Evolutionary conservation across 2,888 invertebrate genomes (phyloP).

Genomic region (Craniophora ligustri): DNA sequence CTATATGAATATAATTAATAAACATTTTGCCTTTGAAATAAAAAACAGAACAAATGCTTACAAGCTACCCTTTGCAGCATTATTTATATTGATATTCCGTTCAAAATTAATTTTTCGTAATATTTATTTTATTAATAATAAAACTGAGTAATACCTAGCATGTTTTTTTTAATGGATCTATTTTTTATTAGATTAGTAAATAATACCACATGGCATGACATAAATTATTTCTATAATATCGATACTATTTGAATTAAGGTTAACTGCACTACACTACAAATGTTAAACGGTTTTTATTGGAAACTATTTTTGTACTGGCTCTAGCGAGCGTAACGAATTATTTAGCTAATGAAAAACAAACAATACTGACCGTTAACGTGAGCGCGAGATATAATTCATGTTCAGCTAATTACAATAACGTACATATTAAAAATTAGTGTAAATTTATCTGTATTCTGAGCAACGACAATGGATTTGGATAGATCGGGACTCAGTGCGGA

Average conservation of each 20-base stretch:
- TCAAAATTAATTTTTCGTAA: no score
- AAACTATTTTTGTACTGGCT: constrained; percentile 73
- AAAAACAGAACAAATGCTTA: no score
- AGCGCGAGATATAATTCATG: constrained; percentile 56
- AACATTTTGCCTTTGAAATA: no score
- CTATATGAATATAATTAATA: no score
- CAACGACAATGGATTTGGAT: constrained; percentile 72
- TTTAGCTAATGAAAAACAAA: constrained; percentile 76
- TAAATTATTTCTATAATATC: constrained; percentile 35
- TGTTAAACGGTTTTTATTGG: constrained; percentile 66
- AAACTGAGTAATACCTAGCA: no score
- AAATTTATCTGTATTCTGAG: constrained; percentile 24
- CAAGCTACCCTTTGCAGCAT: no score
- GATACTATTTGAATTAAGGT: constrained; percentile 32
- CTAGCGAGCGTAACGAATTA: constrained; percentile 73
- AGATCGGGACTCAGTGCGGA: constrained; percentile 71
- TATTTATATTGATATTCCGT: no score
- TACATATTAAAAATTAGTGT: constrained; percentile 37
- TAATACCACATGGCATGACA: neutral
- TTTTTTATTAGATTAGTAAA: neutral
- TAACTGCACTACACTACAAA: constrained; percentile 33
- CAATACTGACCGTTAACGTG: constrained; percentile 66
- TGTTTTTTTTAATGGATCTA: no score
- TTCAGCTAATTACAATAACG: constrained; percentile 42
- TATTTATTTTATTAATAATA: no score